Evolutionary conservation across 2,888 invertebrate species (phyloP), one percentile per base, ranked within the genome.

Genomic region (Drosophila pegasa): DNA sequence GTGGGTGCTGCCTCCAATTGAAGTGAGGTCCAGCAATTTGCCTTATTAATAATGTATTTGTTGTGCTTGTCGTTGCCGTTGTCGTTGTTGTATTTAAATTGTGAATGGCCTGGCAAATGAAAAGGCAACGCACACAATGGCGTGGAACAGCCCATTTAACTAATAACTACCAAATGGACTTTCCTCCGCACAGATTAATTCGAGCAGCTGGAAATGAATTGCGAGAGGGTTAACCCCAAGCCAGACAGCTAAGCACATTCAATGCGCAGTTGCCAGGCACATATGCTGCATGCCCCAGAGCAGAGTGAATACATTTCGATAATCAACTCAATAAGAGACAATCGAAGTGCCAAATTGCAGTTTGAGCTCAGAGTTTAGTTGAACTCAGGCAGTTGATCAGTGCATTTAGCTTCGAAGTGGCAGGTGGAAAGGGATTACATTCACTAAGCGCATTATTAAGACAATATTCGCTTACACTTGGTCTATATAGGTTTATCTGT

Each of bases 71-170:
- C 57, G 38, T 16, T 40, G 47, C 20, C 63, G 71, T n/a, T 57
- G 51, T 20, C 57, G 38, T 16, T 40, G 47, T n/a, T 51, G 55
- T 52, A 48, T 64, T 80, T 73, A 66, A 85, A 74, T 45, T 45
- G 43, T 83, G 83, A 85, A 81, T 71, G 45, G 71, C 37, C 72
- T 64, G 54, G 67, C 72, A 75, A 87, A 86, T 78, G 65, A 68
- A 78, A 81, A 67, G 65, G 67, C 82, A 61, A 45, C 61, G 51
- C 55, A 40, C 55, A 40, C 58, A 62, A 78, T 69, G 27, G 16
- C 3, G 45, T 8, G 29, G 27, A 61, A 56, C 67, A 68, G 71
- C 71, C 75, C 76, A 68, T 71, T 80, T 65, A 86, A 60, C 75
- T 73, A 70, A 78, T 81, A 78, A 85, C 65, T 16, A 37, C 20